Percentiles rank a stretch among this genome's conserved stretches.
Evolutionary conservation across 2,797 vertebrate species (phyloP).

Genomic region (Prionace glauca): DNA sequence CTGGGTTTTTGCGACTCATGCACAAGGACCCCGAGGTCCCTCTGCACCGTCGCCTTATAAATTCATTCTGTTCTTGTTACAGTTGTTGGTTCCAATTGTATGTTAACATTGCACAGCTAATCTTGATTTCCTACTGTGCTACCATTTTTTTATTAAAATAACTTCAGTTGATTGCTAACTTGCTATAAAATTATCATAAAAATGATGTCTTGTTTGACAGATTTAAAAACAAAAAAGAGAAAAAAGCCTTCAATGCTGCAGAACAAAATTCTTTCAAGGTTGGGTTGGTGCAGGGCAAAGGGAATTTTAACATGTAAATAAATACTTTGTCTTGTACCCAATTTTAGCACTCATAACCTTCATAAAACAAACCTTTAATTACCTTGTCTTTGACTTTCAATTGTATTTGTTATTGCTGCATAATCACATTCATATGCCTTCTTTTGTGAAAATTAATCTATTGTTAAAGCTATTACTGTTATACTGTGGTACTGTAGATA

Average conservation of each 20-base stretch:
- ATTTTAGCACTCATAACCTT: neutral
- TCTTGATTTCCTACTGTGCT: neutral
- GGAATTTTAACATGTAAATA: neutral
- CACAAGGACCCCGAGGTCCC: no score
- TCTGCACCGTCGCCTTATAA: no score
- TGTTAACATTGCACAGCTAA: neutral
- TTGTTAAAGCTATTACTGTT: neutral
- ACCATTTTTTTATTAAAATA: neutral
- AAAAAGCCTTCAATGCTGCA: neutral
- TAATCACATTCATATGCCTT: neutral
- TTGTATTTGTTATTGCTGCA: neutral
- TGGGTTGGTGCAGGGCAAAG: neutral
- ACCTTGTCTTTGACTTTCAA: neutral
- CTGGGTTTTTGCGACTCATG: no score
- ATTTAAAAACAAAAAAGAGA: neutral
- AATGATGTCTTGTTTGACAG: neutral
- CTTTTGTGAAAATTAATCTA: neutral
- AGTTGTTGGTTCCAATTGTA: neutral
- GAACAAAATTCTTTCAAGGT: neutral
- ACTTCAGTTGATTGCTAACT: neutral
- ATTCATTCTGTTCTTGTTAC: neutral
- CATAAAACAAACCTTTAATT: neutral
- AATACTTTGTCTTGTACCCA: neutral
- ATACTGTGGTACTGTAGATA: neutral
- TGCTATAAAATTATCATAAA: slow-evolving; percentile 27